These are phyloP conservation scores for Aspidiotus rigidus DNA, from an alignment of 2,888 invertebrate genomes.

Conservation along the genomic window DNA sequence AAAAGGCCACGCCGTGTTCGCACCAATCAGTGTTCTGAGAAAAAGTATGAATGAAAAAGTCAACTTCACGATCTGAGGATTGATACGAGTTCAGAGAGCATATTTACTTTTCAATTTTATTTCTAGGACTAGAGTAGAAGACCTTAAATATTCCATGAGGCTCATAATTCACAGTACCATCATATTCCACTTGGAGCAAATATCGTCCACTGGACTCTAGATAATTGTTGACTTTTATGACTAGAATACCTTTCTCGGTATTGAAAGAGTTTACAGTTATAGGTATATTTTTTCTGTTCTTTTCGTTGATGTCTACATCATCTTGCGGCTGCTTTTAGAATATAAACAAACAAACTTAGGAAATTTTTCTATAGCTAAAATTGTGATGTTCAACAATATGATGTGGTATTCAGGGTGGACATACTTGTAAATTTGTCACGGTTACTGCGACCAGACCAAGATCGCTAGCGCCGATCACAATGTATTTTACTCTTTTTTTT, in stretches of 20 bases:
- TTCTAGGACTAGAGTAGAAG: background rate
- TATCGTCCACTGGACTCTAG: slow-evolving; percentile 7
- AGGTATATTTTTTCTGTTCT: background rate
- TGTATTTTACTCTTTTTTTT: slow-evolving; percentile 12
- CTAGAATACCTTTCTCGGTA: slow-evolving; percentile 21
- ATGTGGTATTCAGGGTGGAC: background rate
- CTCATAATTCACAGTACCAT: slow-evolving; percentile 18
- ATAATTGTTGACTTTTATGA: slow-evolving; percentile 1
- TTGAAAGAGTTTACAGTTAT: slow-evolving; percentile 16
- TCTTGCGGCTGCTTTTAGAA: background rate
- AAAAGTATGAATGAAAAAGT: background rate
- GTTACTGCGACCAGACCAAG: slow-evolving; percentile 5
- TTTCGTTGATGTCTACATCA: too few relatives aligned
- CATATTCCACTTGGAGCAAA: slow-evolving; percentile 17
- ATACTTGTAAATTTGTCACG: slow-evolving; percentile 13
- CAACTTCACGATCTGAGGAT: too few relatives aligned
- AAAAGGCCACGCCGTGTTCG: slow-evolving; percentile 23
- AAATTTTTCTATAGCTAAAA: too few relatives aligned
- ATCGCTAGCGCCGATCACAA: slow-evolving; percentile 24
- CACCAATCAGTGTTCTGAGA: slow-evolving; percentile 18
- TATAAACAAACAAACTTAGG: background rate
- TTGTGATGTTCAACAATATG: too few relatives aligned
- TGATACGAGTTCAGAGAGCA: too few relatives aligned
- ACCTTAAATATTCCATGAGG: slow-evolving; percentile 26
- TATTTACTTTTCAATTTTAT: background rate